Evolutionary conservation across 2,113 vertebrate species (phyloP).

Genomic region (Shinisaurus crocodilurus): DNA sequence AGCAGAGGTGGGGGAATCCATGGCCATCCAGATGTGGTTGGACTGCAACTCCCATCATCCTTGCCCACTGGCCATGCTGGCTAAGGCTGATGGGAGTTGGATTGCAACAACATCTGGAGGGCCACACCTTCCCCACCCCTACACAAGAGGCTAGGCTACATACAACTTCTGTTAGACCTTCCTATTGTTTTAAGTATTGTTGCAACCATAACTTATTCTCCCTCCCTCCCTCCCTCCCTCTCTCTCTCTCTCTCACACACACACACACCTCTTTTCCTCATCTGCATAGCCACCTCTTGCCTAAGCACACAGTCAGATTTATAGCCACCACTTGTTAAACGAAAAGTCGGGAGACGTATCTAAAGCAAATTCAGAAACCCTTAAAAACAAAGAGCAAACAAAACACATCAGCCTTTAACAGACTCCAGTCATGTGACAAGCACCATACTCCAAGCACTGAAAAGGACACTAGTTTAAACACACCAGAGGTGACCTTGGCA

Average conservation of each 20-base stretch:
- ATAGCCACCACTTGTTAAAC: neutral
- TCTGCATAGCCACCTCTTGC: neutral
- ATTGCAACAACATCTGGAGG: neutral
- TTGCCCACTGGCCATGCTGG: neutral
- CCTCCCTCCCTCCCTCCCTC: neutral
- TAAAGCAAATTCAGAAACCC: slow-evolving; percentile 13
- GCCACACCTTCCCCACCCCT: neutral
- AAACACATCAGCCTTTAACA: slow-evolving; percentile 14
- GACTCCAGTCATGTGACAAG: slow-evolving; percentile 24
- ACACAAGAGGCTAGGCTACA: neutral
- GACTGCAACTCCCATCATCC: neutral
- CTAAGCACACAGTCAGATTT: neutral
- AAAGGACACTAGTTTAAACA: slow-evolving; percentile 7
- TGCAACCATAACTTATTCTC: neutral
- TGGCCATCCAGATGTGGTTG: too few species aligned
- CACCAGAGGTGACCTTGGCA: slow-evolving; percentile 24
- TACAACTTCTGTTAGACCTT: neutral
- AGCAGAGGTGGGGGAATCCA: too few species aligned
- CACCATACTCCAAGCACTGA: neutral
- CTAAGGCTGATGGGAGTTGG: neutral
- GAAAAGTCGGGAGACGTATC: neutral
- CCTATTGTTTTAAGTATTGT: neutral
- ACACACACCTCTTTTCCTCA: neutral
- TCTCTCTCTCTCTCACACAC: neutral
- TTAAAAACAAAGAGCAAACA: slow-evolving; percentile 16